Evolutionary conservation across 1,140 invertebrate species (phyloP).

Genomic region (Dinothrombium tinctorium): DNA sequence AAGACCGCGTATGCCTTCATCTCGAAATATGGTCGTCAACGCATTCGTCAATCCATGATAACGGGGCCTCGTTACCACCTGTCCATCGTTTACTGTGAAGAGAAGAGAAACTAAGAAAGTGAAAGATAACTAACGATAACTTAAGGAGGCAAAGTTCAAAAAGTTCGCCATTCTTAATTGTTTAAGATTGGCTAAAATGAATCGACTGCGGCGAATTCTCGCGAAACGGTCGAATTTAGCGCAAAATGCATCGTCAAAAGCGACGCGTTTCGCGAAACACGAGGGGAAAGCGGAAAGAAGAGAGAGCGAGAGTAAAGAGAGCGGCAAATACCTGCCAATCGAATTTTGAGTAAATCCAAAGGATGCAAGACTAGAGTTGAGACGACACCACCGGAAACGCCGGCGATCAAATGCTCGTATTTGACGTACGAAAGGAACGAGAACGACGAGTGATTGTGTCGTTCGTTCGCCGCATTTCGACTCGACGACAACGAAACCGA

Average conservation of each 20-base stretch:
- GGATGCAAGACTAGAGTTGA: constrained; percentile 50
- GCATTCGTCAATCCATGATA: constrained; percentile 69
- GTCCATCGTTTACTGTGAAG: constrained; percentile 62
- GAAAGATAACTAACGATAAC: constrained; percentile 12
- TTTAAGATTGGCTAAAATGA: no score
- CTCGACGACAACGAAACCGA: no score
- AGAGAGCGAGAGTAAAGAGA: constrained; percentile 5
- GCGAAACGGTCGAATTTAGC: no score
- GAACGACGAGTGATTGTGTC: no score
- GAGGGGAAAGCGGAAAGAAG: constrained; percentile 1
- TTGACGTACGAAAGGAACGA: no score
- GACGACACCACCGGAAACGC: constrained; percentile 73
- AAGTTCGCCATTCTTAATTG: no score
- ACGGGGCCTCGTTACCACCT: constrained; percentile 44
- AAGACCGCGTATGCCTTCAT: constrained; percentile 55
- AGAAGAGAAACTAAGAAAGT: background rate
- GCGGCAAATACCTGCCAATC: constrained; percentile 58
- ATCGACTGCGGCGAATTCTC: no score
- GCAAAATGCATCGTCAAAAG: no score
- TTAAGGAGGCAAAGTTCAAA: background rate
- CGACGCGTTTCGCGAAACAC: no score
- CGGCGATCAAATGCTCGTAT: constrained; percentile 81
- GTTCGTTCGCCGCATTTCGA: no score
- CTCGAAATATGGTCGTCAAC: constrained; percentile 54
- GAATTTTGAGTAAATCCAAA: constrained; percentile 86